phyloP scores from a whole-genome alignment of 1,140 invertebrate genomes.

The Andricus grossulariae region DNA sequence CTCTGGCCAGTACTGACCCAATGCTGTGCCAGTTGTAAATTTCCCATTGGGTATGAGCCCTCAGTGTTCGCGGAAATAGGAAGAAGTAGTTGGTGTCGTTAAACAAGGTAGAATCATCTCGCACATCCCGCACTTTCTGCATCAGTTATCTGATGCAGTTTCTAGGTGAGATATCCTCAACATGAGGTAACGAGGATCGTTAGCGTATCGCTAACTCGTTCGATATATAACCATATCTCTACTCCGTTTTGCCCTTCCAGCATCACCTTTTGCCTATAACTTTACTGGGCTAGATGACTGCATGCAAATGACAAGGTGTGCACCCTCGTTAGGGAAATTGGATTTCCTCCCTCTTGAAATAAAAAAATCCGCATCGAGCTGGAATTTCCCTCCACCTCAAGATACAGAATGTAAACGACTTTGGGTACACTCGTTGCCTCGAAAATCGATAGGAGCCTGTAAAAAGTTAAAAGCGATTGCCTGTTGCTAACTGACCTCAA shows the following conservation, averaged over 20 bases:
- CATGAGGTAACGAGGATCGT: conserved; percentile 59
- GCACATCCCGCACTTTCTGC: conserved; percentile 49
- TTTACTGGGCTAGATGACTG: conserved; percentile 69
- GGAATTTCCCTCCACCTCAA: background rate
- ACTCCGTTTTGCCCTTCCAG: background rate
- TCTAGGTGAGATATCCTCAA: conserved; percentile 53
- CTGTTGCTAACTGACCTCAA: background rate
- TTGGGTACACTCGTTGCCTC: background rate
- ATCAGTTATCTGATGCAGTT: conserved; percentile 59
- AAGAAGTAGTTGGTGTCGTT: conserved; percentile 44
- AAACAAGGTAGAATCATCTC: conserved; percentile 49
- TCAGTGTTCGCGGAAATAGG: conserved; percentile 15
- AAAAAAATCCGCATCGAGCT: conserved; percentile 15
- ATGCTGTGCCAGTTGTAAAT: too few relatives aligned
- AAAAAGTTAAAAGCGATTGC: background rate
- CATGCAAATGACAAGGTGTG: conserved; percentile 62
- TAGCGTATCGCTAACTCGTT: conserved; percentile 69
- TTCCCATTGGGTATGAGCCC: background rate
- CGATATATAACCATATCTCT: conserved; percentile 57
- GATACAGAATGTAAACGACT: conserved; percentile 24
- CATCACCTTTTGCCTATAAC: conserved; percentile 40
- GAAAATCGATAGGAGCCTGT: conserved; percentile 2
- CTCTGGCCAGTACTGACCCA: too few relatives aligned
- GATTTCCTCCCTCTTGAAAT: conserved; percentile 19
- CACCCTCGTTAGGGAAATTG: conserved; percentile 41